phyloP scores from a whole-genome alignment of 2,113 vertebrate species.

The Trochalopteron elliotii region DNA sequence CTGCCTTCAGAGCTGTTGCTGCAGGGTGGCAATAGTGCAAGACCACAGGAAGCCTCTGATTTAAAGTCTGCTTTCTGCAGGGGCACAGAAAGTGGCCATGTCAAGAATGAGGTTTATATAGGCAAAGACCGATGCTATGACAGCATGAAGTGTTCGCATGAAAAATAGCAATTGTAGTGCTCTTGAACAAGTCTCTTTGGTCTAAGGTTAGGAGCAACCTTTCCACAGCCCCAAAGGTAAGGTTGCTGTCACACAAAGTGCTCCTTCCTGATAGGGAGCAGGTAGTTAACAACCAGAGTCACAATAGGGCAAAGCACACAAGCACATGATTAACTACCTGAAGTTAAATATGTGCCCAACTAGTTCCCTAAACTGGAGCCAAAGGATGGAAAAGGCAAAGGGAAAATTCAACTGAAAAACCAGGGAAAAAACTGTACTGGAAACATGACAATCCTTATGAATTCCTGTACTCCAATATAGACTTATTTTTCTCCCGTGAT shows the following conservation, averaged over 20 bases:
- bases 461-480: not conserved
- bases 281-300: not conserved
- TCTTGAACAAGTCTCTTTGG: not conserved
- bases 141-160: not conserved
- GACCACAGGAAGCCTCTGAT: not conserved
- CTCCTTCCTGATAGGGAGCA: not conserved
- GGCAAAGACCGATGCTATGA: rapidly evolving
- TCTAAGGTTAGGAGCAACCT: not conserved
- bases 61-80: not conserved
- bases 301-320: not conserved
- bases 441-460: not conserved
- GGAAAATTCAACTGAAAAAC: not conserved
- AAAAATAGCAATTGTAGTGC: not conserved
- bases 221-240: not conserved
- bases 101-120: not conserved
- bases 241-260: not conserved
- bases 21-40: not conserved
- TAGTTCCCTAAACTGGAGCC: not conserved
- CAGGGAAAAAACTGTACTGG: not conserved
- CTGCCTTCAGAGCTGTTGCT: not conserved
- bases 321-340: not conserved
- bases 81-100: not conserved
- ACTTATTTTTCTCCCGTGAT: not conserved
- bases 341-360: not conserved
- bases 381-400: not conserved